Base-by-base conservation (phyloP, 2,888 invertebrate genomes). In the Ichneumon xanthorius region DNA sequence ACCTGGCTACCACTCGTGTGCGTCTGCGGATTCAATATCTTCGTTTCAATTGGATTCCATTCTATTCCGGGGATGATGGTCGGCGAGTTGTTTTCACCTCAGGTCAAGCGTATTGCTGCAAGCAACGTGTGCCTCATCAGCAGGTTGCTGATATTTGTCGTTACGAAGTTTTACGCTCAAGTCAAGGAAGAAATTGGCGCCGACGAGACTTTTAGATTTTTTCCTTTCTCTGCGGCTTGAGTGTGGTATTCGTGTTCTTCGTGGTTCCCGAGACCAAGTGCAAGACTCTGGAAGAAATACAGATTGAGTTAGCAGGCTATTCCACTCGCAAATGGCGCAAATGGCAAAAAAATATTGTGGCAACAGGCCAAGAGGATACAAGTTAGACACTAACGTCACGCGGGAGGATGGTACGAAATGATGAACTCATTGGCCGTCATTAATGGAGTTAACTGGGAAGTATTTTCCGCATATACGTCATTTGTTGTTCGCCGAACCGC, bases 41-140 rank as follows among this genome's bases (percentile, higher is more conserved):
- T 97, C 67, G 98, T 98, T 94, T 97, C 97, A 0, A 91, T 98
- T 55, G 98, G 98, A 73, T 97, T 96, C 90, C 98, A 98, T 0
- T 98, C 98, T 0, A 97, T 98, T 63, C 98, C 98, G 0, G 97
- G 97, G 97, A 95, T 98, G 95, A 97, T 97, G 95, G 95, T 97
- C 92, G 96, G 98, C 3, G 98, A 98, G 93, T 94, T 98, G 9
- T 97, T 98, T 92, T 95, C 97, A 72, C 95, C 97, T 1, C 96
- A 97, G 89, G 97, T 98, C 82, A 97, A 97, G 92, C 96, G 96
- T 4, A 95, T 97, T 76, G 97, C 97, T 30, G 96, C 96, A 26
- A 97, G 97, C 0, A 96, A 97, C 33, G 97, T 97, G 1, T 97
- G 97, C 37, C 96, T 97, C 0, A 95, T 97, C 63, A 98, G 98